These are phyloP conservation scores for Aphelinus atriplicis DNA, from an alignment of 1,140 invertebrate species.

Conservation along the genomic window DNA sequence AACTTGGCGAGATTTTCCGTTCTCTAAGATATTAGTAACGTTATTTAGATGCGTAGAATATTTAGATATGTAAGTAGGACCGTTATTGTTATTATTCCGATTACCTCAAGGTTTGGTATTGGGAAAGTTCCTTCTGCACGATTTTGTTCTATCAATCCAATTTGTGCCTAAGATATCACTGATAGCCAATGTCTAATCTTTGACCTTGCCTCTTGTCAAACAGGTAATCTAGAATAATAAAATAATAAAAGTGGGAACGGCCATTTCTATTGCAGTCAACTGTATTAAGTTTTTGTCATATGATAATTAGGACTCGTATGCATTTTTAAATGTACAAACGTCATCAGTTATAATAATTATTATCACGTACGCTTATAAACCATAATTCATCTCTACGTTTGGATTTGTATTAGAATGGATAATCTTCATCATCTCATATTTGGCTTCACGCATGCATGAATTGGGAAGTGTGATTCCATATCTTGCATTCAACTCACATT, in stretches of 20 bases:
- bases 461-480: no score
- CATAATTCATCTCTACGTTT: conserved; percentile 3
- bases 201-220: conserved; percentile 22
- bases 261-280: conserved; percentile 10
- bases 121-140: conserved; percentile 56
- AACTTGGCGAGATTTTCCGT: conserved; percentile 48
- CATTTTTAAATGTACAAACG: conserved; percentile 28
- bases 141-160: conserved; percentile 33
- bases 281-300: conserved; percentile 19
- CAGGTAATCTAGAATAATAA: conserved; percentile 30
- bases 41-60: conserved; percentile 25
- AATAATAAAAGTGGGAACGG: conserved; percentile 2
- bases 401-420: no score
- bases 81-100: conserved; percentile 45
- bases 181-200: conserved; percentile 18
- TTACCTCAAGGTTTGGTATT: conserved; percentile 54
- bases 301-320: neutral
- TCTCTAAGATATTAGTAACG: conserved; percentile 18
- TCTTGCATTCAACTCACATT: neutral
- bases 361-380: conserved; percentile 34
- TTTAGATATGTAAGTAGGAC: conserved; percentile 38
- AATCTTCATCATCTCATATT: no score
- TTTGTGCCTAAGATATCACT: neutral
- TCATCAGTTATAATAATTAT: conserved; percentile 10
- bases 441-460: no score